Evolutionary conservation across 2,888 invertebrate species (phyloP).

Genomic region (Xanthia togata): DNA sequence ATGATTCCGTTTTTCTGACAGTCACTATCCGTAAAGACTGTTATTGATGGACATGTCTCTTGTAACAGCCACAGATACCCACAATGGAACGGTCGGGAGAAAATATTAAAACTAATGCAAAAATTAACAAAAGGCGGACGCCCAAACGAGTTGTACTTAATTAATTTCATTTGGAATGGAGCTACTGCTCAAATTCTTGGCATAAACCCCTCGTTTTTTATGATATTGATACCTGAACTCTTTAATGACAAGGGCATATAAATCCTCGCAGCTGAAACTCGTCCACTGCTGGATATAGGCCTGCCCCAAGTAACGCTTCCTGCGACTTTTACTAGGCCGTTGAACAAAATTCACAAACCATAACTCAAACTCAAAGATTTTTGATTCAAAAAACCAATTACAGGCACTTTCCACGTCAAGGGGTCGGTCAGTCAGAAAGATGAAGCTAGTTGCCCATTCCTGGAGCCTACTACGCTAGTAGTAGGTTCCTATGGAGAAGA

Average conservation of each 20-base stretch:
- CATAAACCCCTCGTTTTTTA: background rate
- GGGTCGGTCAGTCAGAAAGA: too few relatives aligned
- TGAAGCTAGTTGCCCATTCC: too few relatives aligned
- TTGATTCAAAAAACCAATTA: too few relatives aligned
- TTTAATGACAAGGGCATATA: background rate
- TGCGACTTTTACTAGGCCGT: background rate
- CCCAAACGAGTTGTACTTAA: conserved; percentile 15
- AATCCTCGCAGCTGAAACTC: background rate
- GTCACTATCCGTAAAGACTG: background rate
- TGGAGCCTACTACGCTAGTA: too few relatives aligned
- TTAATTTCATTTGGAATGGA: background rate
- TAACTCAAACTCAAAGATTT: too few relatives aligned
- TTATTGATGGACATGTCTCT: background rate
- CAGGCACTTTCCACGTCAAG: too few relatives aligned
- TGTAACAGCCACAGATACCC: background rate
- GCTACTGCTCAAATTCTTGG: background rate
- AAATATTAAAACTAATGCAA: background rate
- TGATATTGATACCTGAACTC: background rate
- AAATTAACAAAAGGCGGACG: background rate
- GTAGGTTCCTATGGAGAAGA: too few relatives aligned
- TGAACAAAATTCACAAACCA: background rate
- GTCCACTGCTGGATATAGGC: too few relatives aligned
- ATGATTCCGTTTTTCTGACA: background rate
- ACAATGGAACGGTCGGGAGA: background rate
- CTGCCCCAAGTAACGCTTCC: too few relatives aligned